phyloP scores from a whole-genome alignment of 2,113 vertebrate species.

The Gymnogyps californianus region DNA sequence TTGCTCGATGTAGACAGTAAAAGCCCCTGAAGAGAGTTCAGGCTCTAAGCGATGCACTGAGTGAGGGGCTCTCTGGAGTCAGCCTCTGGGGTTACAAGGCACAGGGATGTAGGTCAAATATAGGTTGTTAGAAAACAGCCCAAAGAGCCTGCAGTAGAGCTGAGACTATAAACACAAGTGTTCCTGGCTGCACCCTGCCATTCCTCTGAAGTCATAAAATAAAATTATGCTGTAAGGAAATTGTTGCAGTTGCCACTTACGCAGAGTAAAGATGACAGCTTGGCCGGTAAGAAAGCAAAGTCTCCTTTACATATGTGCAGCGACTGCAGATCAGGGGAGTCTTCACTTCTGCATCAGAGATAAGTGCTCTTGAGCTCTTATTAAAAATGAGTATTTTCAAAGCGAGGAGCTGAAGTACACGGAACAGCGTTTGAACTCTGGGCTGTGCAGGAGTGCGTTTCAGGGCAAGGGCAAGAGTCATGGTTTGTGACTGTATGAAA shows the following conservation, averaged over 20 bases:
- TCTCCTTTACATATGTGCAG: background rate
- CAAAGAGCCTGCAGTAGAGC: background rate
- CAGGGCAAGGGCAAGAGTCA: background rate
- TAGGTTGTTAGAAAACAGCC: background rate
- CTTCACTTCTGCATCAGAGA: background rate
- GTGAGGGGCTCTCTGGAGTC: background rate
- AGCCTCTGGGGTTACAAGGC: background rate
- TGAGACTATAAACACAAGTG: background rate
- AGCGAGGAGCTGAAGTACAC: background rate
- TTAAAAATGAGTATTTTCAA: background rate
- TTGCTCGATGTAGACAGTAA: background rate
- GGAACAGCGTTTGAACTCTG: background rate
- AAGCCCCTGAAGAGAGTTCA: background rate
- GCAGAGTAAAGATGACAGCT: background rate
- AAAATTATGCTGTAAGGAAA: background rate
- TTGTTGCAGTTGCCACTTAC: background rate
- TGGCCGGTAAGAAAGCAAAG: background rate
- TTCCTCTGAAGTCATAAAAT: background rate
- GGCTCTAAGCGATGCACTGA: background rate
- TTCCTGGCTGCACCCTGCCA: background rate
- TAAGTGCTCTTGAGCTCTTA: background rate
- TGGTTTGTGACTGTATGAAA: background rate
- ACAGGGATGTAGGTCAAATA: background rate
- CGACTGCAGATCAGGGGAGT: background rate
- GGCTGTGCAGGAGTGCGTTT: background rate